Base-by-base conservation (phyloP, 1,140 invertebrate genomes). In the Campodea augens region DNA sequence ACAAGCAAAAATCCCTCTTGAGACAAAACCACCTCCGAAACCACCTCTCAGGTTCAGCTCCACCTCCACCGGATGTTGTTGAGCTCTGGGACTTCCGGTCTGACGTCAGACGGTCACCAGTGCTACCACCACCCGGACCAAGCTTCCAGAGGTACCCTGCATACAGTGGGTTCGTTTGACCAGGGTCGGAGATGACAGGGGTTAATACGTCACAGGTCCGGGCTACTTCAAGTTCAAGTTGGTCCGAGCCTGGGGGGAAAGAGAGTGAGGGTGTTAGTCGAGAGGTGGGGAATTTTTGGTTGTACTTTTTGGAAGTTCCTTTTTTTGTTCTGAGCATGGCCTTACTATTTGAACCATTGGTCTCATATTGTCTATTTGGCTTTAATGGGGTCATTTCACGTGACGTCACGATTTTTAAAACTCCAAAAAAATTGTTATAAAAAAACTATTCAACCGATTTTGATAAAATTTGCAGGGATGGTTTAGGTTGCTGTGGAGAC, bases 1-100 rank as follows among this genome's bases (percentile, higher is more conserved):
- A 95, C 38, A 97, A 70, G 64, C 87, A 92, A 62, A 89, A 85
- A 62, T 96, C 88, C 38, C 78, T 72, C 48, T 89, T 81, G 24
- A 97, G 66, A 37, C 81, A 77, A 63, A 93, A 93, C 83, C 85
- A 95, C 39, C 90, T 68, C 39, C 80, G 69, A 41, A 85, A 78
- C 91, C 91, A 96, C 45, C 77, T 75, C 27, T 54, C 53, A 21
- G 46, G 37, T 40, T 75, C 74, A 25, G 62, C 52, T 25, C 69
- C 65, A 1, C 67, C 63, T 5, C 66, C 65, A 0, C 68, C 64
- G 15, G n/a, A n/a, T n/a, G n/a, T n/a, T n/a, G n/a, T 13, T 21
- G 5, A 27, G 27, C 27, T 39, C 19, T 5, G 5, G 5, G 18
- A 7, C 18, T 39, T 19, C 5, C 18, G 5, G 5, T 20, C 38